A percentile compares a stretch with the other conserved stretches of the same genome.
phyloP scores from a whole-genome alignment of 1,140 invertebrate genomes.

The Danaus plexippus region DNA sequence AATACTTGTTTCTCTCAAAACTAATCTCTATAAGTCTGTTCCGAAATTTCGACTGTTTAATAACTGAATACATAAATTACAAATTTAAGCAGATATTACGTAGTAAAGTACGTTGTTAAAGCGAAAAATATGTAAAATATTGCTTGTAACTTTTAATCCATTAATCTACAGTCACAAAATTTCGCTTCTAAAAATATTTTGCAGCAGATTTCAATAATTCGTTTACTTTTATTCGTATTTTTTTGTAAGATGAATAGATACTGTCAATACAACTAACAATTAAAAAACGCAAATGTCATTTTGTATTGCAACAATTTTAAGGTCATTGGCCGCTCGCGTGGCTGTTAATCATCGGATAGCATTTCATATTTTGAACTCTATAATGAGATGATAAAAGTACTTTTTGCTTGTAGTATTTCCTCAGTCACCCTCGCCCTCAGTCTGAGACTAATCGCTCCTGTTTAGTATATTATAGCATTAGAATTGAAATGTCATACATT shows the following conservation, averaged over 20 bases:
- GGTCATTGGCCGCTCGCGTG: conserved; percentile 39
- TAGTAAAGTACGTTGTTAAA: too few relatives aligned
- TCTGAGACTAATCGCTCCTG: conserved; percentile 55
- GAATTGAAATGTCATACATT: conserved; percentile 26
- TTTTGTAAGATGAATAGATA: not conserved
- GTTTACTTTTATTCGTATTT: too few relatives aligned
- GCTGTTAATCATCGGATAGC: conserved; percentile 21
- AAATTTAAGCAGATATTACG: too few relatives aligned
- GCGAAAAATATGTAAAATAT: too few relatives aligned
- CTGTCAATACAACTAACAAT: not conserved
- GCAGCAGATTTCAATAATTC: too few relatives aligned
- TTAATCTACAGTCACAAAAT: too few relatives aligned
- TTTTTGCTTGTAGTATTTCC: conserved; percentile 21
- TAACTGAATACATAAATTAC: too few relatives aligned
- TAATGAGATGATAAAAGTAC: conserved; percentile 6
- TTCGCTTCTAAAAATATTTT: too few relatives aligned
- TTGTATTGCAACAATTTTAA: conserved; percentile 1
- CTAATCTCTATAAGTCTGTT: too few relatives aligned
- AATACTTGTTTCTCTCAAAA: too few relatives aligned
- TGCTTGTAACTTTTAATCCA: too few relatives aligned
- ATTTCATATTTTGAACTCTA: conserved; percentile 13
- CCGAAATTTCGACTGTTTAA: too few relatives aligned
- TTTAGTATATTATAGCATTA: conserved; percentile 36
- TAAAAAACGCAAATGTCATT: not conserved
- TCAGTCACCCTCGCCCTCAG: conserved; percentile 43